These are phyloP conservation scores for Catalaphyllia jardinei DNA, from an alignment of 64 coral and sea anemone genomes.

Conservation along the genomic window DNA sequence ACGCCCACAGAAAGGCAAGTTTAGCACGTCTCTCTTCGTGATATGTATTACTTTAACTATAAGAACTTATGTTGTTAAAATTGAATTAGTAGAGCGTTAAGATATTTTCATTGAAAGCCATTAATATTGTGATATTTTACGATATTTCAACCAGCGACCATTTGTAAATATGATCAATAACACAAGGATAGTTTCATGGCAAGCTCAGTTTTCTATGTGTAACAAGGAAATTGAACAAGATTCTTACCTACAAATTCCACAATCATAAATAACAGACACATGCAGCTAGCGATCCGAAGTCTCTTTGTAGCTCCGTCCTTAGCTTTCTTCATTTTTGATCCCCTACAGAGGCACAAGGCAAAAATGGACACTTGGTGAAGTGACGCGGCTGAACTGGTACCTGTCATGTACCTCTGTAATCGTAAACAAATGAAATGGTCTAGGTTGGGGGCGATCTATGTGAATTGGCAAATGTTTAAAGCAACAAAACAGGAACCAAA, in stretches of 20 bases:
- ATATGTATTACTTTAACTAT: too few relatives aligned
- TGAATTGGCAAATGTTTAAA: too few relatives aligned
- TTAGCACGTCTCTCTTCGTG: too few relatives aligned
- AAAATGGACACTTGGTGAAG: background rate
- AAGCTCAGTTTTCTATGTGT: background rate
- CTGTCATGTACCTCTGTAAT: background rate
- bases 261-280: slow-evolving; percentile 73
- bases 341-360: background rate
- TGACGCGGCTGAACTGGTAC: background rate
- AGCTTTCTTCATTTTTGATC: slow-evolving; percentile 48
- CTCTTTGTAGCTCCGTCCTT: slow-evolving; percentile 37
- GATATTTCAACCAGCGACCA: background rate
- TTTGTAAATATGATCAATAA: background rate
- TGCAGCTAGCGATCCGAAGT: slow-evolving; percentile 52
- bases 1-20: too few relatives aligned
- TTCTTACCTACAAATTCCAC: slow-evolving; percentile 82
- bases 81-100: too few relatives aligned
- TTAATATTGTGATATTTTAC: background rate
- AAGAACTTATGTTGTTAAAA: too few relatives aligned
- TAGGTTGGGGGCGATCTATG: too few relatives aligned
- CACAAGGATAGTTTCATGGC: background rate
- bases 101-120: too few relatives aligned
- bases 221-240: background rate
- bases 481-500: too few relatives aligned
- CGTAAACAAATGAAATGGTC: background rate